These are phyloP conservation scores for Platycercus adscitus DNA, from an alignment of 2,113 vertebrate species.

Conservation along the genomic window DNA sequence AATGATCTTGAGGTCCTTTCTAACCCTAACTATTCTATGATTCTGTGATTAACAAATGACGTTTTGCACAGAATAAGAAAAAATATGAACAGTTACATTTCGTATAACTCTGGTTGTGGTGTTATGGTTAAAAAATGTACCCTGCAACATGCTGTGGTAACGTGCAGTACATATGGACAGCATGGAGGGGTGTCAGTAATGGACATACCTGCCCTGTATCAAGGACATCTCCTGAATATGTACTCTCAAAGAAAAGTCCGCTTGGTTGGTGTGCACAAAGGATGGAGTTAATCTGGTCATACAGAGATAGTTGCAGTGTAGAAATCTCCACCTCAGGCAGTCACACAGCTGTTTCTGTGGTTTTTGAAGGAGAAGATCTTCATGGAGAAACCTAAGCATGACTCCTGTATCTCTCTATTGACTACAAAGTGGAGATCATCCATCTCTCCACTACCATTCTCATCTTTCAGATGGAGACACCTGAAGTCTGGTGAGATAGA, in stretches of 20 bases:
- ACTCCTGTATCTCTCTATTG: not conserved
- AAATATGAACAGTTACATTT: not conserved
- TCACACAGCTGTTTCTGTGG: not conserved
- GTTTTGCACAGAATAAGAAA: not conserved
- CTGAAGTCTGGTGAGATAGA: not conserved
- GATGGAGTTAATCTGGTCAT: not conserved
- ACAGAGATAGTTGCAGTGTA: not conserved
- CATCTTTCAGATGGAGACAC: not conserved
- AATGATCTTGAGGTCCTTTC: too few species aligned
- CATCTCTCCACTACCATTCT: not conserved
- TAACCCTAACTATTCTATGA: too few species aligned
- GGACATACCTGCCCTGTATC: not conserved
- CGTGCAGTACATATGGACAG: not conserved
- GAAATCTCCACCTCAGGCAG: not conserved
- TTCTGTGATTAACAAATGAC: not conserved
- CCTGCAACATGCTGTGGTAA: not conserved
- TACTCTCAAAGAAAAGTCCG: not conserved
- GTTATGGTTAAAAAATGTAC: not conserved
- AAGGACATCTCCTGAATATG: not conserved
- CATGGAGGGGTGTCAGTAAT: not conserved
- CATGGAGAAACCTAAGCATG: not conserved
- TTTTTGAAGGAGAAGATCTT: not conserved
- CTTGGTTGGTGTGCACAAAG: not conserved
- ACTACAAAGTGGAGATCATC: not conserved
- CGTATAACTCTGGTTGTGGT: not conserved